A percentile compares a stretch with the other conserved stretches of the same genome.
Conservation (phyloP, 2,113 vertebrate species). For the Cochlearius cochlearius region DNA sequence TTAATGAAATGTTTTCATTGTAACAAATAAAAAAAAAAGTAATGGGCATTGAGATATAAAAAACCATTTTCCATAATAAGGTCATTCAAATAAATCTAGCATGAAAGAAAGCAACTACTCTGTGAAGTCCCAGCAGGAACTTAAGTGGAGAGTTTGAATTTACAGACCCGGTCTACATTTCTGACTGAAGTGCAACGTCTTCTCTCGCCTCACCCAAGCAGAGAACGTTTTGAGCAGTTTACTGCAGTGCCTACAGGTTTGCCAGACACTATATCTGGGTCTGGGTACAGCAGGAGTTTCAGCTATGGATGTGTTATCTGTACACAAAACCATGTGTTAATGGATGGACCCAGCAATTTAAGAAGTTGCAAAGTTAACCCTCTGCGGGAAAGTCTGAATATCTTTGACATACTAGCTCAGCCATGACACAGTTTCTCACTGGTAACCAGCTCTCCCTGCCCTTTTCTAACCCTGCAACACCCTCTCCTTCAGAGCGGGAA, state of each 20-base stretch:
- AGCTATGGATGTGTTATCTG: background rate
- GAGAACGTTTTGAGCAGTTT: background rate
- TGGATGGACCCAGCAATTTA: background rate
- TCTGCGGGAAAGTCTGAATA: background rate
- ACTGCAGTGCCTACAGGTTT: background rate
- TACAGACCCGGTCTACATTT: constrained; percentile 2
- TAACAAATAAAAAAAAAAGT: constrained; percentile 24
- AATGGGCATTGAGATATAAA: constrained; percentile 60
- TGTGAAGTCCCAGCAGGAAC: constrained; percentile 53
- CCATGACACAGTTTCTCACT: background rate
- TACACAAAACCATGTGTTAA: background rate
- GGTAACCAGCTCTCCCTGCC: background rate
- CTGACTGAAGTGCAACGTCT: background rate
- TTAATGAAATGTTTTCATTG: constrained; percentile 50
- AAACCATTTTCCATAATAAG: constrained; percentile 53
- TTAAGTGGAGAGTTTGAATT: constrained; percentile 27
- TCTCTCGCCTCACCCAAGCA: background rate
- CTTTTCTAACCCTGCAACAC: background rate
- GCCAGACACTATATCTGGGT: background rate
- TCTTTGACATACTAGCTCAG: background rate
- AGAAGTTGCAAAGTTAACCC: background rate
- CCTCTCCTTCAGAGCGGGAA: background rate
- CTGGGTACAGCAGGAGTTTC: background rate
- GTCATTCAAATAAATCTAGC: constrained; percentile 63
- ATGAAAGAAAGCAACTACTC: constrained; percentile 49